A percentile compares a stretch with the other conserved stretches of the same genome.
phyloP scores from a whole-genome alignment of 2,888 invertebrate genomes.

The Scaeva pyrastri region DNA sequence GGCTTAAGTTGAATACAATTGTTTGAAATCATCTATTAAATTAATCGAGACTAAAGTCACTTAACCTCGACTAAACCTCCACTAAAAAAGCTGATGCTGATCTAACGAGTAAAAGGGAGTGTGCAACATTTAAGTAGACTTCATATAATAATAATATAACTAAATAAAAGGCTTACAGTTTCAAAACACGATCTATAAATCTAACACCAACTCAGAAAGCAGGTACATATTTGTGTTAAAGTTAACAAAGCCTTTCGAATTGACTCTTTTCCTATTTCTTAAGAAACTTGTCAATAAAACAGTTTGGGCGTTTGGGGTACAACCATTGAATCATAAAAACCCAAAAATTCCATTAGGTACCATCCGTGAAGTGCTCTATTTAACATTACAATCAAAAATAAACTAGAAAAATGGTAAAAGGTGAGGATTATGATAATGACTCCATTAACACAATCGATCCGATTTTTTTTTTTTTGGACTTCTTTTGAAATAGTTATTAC shows the following conservation, averaged over 20 bases:
- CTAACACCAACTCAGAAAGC: not conserved
- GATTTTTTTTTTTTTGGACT: not conserved
- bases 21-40: too few species aligned
- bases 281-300: constrained; percentile 5
- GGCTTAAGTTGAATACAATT: too few species aligned
- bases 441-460: constrained; percentile 39
- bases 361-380: constrained; percentile 40
- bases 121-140: too few species aligned
- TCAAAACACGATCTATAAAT: not conserved
- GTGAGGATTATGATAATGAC: constrained; percentile 53
- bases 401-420: not conserved
- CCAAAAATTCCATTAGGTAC: constrained; percentile 6
- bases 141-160: not conserved
- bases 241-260: not conserved
- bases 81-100: too few species aligned
- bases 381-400: constrained; percentile 66
- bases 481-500: constrained; percentile 44
- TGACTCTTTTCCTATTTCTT: not conserved
- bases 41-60: too few species aligned
- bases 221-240: not conserved
- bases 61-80: too few species aligned
- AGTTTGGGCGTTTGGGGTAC: not conserved
- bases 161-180: not conserved
- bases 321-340: constrained; percentile 11
- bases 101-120: too few species aligned